These are phyloP conservation scores for Thalassarche chlororhynchos DNA, from an alignment of 2,113 vertebrate species.

Conservation along the genomic window DNA sequence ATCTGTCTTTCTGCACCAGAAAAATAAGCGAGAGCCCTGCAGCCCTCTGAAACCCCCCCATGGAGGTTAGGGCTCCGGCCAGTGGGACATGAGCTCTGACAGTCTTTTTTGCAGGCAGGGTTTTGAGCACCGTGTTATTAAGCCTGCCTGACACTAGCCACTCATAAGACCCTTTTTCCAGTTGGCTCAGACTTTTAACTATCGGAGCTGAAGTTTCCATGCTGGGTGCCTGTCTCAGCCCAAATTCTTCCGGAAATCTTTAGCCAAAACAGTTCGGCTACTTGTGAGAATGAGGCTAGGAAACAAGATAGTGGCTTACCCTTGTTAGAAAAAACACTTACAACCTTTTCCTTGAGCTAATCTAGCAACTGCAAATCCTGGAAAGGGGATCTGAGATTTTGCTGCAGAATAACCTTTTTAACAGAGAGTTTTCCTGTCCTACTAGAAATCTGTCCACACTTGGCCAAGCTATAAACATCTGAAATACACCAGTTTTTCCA, in stretches of 20 bases:
- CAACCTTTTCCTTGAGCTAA: constrained; percentile 36
- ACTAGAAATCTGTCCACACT: constrained; percentile 35
- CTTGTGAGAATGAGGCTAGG: background rate
- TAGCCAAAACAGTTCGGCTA: background rate
- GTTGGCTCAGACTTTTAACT: background rate
- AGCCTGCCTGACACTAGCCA: background rate
- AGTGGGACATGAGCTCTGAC: background rate
- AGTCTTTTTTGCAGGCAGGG: background rate
- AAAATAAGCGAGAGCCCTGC: background rate
- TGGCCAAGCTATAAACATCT: constrained; percentile 45
- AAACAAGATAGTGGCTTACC: constrained; percentile 3
- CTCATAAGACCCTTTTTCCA: background rate
- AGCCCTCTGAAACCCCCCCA: background rate
- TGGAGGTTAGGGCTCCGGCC: background rate
- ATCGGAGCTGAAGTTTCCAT: background rate
- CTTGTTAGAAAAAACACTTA: background rate
- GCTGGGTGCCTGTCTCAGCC: background rate
- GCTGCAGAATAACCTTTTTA: constrained; percentile 48
- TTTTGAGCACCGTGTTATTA: background rate
- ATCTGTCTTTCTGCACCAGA: background rate
- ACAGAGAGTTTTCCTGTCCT: constrained; percentile 52
- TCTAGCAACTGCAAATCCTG: constrained; percentile 40
- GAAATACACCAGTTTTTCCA: constrained; percentile 37
- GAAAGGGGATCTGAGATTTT: constrained; percentile 17
- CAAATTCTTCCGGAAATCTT: background rate